Conservation (phyloP, 2,113 vertebrate species). For the Sylvia atricapilla region DNA sequence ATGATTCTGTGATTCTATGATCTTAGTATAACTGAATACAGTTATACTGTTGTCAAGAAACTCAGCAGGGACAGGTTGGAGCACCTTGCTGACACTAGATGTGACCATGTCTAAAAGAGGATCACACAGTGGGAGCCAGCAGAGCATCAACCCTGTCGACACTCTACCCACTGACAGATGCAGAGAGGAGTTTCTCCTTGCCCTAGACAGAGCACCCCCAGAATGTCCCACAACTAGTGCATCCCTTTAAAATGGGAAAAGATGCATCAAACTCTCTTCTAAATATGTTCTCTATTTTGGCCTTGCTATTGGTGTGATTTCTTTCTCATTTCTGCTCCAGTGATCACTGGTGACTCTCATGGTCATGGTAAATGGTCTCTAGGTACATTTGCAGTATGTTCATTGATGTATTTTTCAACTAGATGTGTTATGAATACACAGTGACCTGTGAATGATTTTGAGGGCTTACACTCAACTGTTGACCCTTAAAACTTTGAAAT, state of each 20-base stretch:
- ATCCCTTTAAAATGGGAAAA: background rate
- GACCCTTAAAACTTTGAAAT: constrained; percentile 38
- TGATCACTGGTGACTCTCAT: background rate
- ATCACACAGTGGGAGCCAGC: background rate
- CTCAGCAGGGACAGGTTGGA: background rate
- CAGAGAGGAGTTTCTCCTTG: background rate
- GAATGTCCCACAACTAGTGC: background rate
- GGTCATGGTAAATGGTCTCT: background rate
- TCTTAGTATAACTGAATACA: background rate
- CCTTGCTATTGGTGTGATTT: background rate
- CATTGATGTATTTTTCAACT: background rate
- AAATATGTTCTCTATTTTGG: background rate
- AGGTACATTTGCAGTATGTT: background rate
- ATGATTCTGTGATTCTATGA: background rate
- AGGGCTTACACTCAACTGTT: background rate
- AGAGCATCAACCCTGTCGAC: background rate
- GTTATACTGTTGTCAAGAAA: background rate
- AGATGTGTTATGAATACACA: background rate
- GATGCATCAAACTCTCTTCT: background rate
- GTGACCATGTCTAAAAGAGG: background rate
- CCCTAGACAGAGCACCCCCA: background rate
- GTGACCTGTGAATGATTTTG: constrained; percentile 22
- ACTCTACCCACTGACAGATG: fast-evolving
- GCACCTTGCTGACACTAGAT: background rate
- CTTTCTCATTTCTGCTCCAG: background rate